These are phyloP conservation scores for Rhinella marina DNA, from an alignment of 2,797 vertebrate genomes.

Conservation along the genomic window DNA sequence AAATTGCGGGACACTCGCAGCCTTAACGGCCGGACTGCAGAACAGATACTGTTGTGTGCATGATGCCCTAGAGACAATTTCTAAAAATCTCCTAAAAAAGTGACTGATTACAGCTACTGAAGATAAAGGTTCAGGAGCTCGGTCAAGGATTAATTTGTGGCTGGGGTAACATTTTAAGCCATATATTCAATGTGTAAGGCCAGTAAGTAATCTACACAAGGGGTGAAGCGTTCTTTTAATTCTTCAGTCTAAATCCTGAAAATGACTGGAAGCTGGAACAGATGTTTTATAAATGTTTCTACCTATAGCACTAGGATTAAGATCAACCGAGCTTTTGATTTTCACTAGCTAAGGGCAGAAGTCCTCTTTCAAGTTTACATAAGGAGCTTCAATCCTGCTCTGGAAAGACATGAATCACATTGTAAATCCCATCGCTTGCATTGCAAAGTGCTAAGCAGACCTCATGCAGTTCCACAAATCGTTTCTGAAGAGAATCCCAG, in stretches of 20 bases:
- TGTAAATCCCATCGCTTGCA: not conserved
- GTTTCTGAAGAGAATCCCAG: not conserved
- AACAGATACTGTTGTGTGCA: no score
- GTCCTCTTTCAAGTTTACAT: constrained; percentile 1
- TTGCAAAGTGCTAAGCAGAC: not conserved
- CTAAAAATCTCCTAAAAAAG: no score
- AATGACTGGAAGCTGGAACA: not conserved
- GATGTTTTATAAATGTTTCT: not conserved
- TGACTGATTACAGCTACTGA: no score
- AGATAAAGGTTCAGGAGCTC: no score
- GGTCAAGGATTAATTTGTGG: not conserved
- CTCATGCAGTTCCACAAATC: not conserved
- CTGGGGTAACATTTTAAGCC: not conserved
- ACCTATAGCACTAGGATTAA: not conserved
- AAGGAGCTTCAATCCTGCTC: not conserved
- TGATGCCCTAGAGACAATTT: no score
- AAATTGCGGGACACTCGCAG: no score
- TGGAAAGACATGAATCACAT: constrained; percentile 6
- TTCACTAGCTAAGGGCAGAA: not conserved
- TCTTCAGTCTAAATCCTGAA: not conserved
- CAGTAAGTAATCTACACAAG: not conserved
- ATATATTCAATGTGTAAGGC: not conserved
- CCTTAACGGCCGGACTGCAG: no score
- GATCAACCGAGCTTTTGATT: not conserved
- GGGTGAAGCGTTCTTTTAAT: not conserved